A percentile compares a stretch with the other conserved stretches of the same genome.
phyloP scores from a whole-genome alignment of 1,140 invertebrate species.

The Solen grandis region DNA sequence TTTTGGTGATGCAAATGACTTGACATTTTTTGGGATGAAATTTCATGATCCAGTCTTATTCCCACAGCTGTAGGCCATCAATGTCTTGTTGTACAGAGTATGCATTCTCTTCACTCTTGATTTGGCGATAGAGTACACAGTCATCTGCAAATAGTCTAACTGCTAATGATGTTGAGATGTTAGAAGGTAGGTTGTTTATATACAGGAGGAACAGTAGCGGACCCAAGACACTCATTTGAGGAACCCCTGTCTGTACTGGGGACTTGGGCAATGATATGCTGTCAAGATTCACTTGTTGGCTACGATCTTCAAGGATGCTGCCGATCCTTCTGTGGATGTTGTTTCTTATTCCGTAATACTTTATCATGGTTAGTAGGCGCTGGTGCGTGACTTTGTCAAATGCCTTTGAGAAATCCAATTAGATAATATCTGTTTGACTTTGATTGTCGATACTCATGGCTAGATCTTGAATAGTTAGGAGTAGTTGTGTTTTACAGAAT shows the following conservation, averaged over 20 bases:
- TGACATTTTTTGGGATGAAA: conserved; percentile 44
- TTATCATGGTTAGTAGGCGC: conserved; percentile 8
- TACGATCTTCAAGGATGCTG: conserved; percentile 21
- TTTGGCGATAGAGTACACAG: conserved; percentile 14
- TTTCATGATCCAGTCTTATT: conserved; percentile 33
- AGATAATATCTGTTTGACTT: conserved; percentile 12
- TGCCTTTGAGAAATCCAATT: conserved; percentile 36
- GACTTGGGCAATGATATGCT: background rate
- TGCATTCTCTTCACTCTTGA: no score
- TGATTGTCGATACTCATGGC: background rate
- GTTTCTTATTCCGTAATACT: no score
- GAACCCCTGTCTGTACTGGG: background rate
- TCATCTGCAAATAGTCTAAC: background rate
- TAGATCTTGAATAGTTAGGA: conserved; percentile 12
- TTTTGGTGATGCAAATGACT: conserved; percentile 17
- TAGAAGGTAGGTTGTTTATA: conserved; percentile 5
- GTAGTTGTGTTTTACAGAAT: conserved; percentile 53
- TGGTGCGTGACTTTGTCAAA: no score
- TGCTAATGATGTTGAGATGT: background rate
- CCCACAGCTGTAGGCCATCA: conserved; percentile 5
- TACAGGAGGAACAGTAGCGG: conserved; percentile 31
- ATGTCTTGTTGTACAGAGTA: conserved; percentile 31
- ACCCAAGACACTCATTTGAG: conserved; percentile 15
- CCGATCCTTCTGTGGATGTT: conserved; percentile 25
- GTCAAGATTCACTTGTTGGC: conserved; percentile 31